Evolutionary conservation across 2,797 vertebrate genomes (phyloP), one percentile per base, ranked within the genome.

Genomic region (Telmatherina bonti): DNA sequence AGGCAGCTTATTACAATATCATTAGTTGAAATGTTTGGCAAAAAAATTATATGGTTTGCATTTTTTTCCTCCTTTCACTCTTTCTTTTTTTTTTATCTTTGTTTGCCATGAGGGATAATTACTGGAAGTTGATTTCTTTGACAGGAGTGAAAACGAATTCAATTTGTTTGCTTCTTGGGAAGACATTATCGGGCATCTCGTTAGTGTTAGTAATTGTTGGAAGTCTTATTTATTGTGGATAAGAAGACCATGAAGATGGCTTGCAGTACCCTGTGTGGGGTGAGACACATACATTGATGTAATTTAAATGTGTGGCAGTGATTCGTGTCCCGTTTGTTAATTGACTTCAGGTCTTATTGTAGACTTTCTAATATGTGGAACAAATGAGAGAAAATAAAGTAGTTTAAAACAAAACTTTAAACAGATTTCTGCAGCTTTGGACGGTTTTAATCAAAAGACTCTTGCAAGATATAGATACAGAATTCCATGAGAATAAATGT

Each of bases 1-100:
- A 93, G 94, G 95, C 96, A 95, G 97, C 97, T 97, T 97, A 97
- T 98, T 97, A 98, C 97, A 97, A 97, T 97, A 97, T 98, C 96
- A 98, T 99, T 97, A 98, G 96, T 95, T 82, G 94, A 96, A 96
- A 97, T 96, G 93, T 94, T 94, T 92, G 73, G 64, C 70, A 65
- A 81, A 83, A 84, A 90, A 94, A 95, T 93, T 89, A 96, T 95
- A 93, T 93, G 94, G 93, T 95, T 95, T 94, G 95, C 94, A 94
- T 95, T 95, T 51, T 63, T 67, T 33, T 60, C 29, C 72, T 38
- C 29, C 22, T 74, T 58, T 67, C 43, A 65, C 43, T 79, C 43
- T 65, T 55, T 70, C 24, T 94, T 58, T 22, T 73, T 94, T 58
- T 22, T 73, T 58, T 43, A 29, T 70, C 31, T 70, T 45, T 67